Evolutionary conservation across 2,113 vertebrate genomes (phyloP), one percentile per base, ranked within the genome.

Genomic region (Strix aluco): DNA sequence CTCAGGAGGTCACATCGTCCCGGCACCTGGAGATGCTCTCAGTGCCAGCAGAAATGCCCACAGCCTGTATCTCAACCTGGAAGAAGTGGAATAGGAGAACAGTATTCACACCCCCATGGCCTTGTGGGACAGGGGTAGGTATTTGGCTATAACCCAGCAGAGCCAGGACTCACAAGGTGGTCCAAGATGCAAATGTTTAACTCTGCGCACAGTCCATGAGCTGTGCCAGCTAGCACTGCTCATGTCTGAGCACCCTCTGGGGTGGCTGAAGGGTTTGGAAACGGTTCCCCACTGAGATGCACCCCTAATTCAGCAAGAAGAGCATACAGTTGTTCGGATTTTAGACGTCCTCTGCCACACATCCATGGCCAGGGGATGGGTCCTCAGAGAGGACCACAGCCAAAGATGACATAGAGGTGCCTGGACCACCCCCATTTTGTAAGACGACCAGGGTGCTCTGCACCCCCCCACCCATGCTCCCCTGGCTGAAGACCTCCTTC

Each of bases 101-200:
- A 0, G 5, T 1, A 47, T 59, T 69, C 59, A 66, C 1, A 0
- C 5, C 25, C 5, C 10, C 47, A 9, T 0, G 0, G 54, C 34
- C 15, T 65, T 46, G 20, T 0, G 2, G 61, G 49, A 38, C 58
- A 63, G 29, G 17, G 19, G 10, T 13, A 46, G 13, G 15, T 44
- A 8, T 51, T 54, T 67, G 70, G 40, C 22, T 57, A 7, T 27
- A 69, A 78, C 10, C 17, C 46, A 65, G 21, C 59, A 70, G 55
- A 65, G 32, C 13, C 29, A 55, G n/a, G 26, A 36, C 26, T 38
- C 83, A 13, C 2, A 2, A 63, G 18, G 13, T 6, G 52, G 34
- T 44, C 57, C 69, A 25, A 62, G 69, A 57, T 21, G 42, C 47
- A 67, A 9, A 25, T n/a, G 7, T 72, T 94, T 57, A 81, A 67